These are phyloP conservation scores for Podarcis muralis DNA, from an alignment of 2,113 vertebrate species.

Conservation along the genomic window DNA sequence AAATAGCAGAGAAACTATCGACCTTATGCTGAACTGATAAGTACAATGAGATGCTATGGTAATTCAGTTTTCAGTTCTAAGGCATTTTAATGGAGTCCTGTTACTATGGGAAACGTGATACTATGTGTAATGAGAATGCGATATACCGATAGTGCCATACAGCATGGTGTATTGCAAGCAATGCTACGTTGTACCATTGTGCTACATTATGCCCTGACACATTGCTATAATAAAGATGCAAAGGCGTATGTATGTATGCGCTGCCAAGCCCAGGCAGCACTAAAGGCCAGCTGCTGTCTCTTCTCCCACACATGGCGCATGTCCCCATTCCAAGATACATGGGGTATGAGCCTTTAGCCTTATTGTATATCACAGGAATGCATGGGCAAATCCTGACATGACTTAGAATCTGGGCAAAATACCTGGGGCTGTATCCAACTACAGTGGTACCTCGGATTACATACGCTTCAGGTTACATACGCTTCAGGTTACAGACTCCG, in stretches of 20 bases:
- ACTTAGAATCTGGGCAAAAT: not conserved
- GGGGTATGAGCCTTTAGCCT: too few relatives aligned
- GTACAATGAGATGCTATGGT: not conserved
- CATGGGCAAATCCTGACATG: not conserved
- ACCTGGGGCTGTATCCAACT: too few relatives aligned
- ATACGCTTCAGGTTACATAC: too few relatives aligned
- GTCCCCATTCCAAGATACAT: not conserved
- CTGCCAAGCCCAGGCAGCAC: too few relatives aligned
- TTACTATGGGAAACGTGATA: not conserved
- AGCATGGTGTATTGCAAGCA: not conserved
- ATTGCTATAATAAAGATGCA: not conserved
- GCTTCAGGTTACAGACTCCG: too few relatives aligned
- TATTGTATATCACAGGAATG: not conserved
- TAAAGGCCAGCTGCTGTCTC: not conserved
- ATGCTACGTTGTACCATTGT: not conserved
- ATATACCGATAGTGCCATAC: not conserved
- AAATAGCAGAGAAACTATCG: not conserved
- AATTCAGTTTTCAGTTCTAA: not conserved
- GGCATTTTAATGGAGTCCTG: not conserved
- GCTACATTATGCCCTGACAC: not conserved
- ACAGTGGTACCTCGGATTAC: too few relatives aligned
- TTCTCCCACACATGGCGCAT: not conserved
- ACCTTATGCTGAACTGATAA: not conserved
- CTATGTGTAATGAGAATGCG: not conserved
- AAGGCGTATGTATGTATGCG: not conserved